phyloP scores from a whole-genome alignment of 2,797 vertebrate species.

The Agapornis canus region DNA sequence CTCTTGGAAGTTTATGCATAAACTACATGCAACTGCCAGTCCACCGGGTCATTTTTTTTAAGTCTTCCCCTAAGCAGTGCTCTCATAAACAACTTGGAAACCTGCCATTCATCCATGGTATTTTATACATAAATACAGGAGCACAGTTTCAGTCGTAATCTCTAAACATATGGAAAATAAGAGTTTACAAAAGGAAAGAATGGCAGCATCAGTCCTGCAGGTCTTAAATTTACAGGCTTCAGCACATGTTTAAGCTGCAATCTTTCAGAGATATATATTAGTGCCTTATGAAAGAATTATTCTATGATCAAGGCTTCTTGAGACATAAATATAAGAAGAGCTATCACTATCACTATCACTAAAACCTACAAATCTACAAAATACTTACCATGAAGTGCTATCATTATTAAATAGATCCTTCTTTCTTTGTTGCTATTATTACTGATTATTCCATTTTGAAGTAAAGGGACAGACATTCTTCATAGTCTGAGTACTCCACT shows the following conservation, averaged over 20 bases:
- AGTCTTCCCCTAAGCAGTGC: not conserved
- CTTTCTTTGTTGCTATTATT: not conserved
- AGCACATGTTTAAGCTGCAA: not conserved
- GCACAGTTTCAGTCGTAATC: not conserved
- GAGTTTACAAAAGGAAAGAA: not conserved
- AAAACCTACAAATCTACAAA: not conserved
- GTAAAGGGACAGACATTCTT: not conserved
- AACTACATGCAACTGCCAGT: not conserved
- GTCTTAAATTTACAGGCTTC: not conserved
- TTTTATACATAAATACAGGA: not conserved
- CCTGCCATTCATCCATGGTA: not conserved
- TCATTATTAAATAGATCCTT: not conserved
- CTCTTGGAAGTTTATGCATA: not conserved
- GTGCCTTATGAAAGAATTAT: not conserved
- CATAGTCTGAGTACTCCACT: not conserved
- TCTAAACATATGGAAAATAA: not conserved
- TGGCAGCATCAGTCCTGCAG: not conserved
- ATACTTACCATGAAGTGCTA: not conserved
- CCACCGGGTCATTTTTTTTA: not conserved
- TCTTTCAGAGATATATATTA: not conserved
- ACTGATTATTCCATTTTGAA: not conserved
- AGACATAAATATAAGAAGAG: not conserved
- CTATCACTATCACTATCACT: not conserved
- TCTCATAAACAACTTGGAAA: not conserved
- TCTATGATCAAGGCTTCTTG: not conserved